Percentiles rank a stretch among this genome's conserved stretches.
These are phyloP conservation scores for Gasterosteus aculeatus DNA, from an alignment of 2,113 vertebrate species.

Conservation along the genomic window DNA sequence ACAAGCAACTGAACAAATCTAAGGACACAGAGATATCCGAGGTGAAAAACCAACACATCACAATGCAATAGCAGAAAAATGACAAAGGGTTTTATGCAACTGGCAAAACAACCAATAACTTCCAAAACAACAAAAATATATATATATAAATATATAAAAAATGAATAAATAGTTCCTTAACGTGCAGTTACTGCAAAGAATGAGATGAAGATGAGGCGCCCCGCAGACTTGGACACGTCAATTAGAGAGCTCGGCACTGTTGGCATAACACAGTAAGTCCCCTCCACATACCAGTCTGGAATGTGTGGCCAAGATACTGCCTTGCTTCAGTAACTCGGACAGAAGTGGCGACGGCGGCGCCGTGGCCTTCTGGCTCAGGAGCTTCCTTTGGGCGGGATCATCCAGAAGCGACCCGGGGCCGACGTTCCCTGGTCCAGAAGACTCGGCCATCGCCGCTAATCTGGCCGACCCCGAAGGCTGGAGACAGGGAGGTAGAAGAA, in stretches of 20 bases:
- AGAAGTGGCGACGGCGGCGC: slow-evolving; percentile 95
- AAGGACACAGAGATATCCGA: not conserved
- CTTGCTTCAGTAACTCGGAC: slow-evolving; percentile 98
- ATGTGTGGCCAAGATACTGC: slow-evolving; percentile 93
- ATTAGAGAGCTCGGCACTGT: not conserved
- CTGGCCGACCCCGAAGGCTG: slow-evolving; percentile 85
- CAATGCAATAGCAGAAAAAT: not conserved
- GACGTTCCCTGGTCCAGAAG: slow-evolving; percentile 85
- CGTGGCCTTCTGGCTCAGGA: slow-evolving; percentile 91
- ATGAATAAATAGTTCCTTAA: not conserved
- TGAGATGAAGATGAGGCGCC: not conserved
- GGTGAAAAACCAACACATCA: not conserved
- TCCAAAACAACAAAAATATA: not conserved
- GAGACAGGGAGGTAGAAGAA: not conserved
- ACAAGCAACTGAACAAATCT: not conserved
- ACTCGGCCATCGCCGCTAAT: slow-evolving; percentile 85
- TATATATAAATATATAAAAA: not conserved
- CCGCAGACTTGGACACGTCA: not conserved
- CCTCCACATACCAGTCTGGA: slow-evolving; percentile 88
- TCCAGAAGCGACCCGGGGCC: slow-evolving; percentile 89
- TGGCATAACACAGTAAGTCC: not conserved
- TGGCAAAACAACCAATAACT: not conserved
- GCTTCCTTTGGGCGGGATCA: slow-evolving; percentile 94
- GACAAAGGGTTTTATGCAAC: not conserved
- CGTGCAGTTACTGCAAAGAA: not conserved